Conservation (phyloP, 2,888 invertebrate genomes). For the Ferrisia virgata region DNA sequence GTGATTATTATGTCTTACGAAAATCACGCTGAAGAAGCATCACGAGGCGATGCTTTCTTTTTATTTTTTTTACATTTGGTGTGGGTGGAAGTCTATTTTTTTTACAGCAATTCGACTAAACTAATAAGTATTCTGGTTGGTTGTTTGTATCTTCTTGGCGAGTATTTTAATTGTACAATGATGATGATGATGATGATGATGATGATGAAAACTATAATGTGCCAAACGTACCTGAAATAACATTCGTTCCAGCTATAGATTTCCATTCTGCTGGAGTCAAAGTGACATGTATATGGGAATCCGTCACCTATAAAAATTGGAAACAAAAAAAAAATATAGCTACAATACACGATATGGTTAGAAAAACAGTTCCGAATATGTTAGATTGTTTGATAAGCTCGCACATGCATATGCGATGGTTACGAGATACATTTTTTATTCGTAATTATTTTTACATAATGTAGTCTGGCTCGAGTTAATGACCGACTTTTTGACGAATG, state of each 20-base stretch:
- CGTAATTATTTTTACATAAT: slow-evolving; percentile 32
- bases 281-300: neutral
- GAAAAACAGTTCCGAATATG: neutral
- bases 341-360: neutral
- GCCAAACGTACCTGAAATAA: slow-evolving; percentile 33
- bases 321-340: neutral
- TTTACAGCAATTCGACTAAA: too few species aligned
- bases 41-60: too few species aligned
- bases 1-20: too few species aligned
- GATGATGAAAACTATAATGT: too few species aligned
- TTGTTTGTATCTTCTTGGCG: too few species aligned
- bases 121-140: too few species aligned
- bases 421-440: neutral
- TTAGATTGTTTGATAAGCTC: neutral
- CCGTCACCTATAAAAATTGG: slow-evolving; percentile 31
- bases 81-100: too few species aligned
- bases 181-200: too few species aligned
- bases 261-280: slow-evolving; percentile 35
- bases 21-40: too few species aligned
- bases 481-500: neutral
- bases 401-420: neutral
- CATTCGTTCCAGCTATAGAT: slow-evolving; percentile 35
- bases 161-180: neutral
- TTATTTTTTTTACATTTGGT: too few species aligned
- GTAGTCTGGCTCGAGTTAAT: slow-evolving; percentile 21